Base-by-base conservation (phyloP, 1,140 invertebrate species). In the Scaptodrosophila lebanonensis region DNA sequence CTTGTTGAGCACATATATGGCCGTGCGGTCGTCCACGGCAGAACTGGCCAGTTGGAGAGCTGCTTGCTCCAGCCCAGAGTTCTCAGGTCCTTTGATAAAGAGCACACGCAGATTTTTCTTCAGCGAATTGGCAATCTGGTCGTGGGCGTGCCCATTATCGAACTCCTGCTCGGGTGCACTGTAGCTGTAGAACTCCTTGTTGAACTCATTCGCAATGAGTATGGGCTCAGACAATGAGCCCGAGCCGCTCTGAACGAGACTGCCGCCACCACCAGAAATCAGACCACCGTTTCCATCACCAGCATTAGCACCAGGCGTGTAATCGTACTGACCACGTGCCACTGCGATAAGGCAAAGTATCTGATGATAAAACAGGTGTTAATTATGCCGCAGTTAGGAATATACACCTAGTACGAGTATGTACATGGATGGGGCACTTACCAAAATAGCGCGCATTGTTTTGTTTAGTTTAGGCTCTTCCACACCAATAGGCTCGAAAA, bases 91-190 rank as follows among this genome's bases (percentile, higher is more conserved):
- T 89, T 94, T 94, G 86, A 95, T 94, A 90, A 94, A 94, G 75
- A 95, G 93, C 66, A 95, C 94, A 83, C 93, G 93, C 88, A 94
- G 93, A 86, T 94, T 93, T 68, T 93, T 94, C 85, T 93, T 91
- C 58, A 92, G 86, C 1, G 90, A 88, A 7, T 61, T 70, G 7
- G 54, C 43, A 29, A 73, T 64, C 35, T 70, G 57, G 5, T 73
- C 75, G 29, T 64, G 52, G 20, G 52, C 30, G 1, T 47, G 54
- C 0, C 38, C 38, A 40, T 75, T 75, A 20, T 83, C 62, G 32
- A 69, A 84, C 39, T 83, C 83, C 51, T 73, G 63, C 22, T 84
- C 83, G 1, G 79, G 83, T 2, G 83, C 83, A 0, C 56, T 67
- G 32, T 84, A 82, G 0, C 69, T 51, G 25, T 61, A 84, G 52